Evolutionary conservation across 2,797 vertebrate species (phyloP).

Genomic region (Melanotaenia boesemani): DNA sequence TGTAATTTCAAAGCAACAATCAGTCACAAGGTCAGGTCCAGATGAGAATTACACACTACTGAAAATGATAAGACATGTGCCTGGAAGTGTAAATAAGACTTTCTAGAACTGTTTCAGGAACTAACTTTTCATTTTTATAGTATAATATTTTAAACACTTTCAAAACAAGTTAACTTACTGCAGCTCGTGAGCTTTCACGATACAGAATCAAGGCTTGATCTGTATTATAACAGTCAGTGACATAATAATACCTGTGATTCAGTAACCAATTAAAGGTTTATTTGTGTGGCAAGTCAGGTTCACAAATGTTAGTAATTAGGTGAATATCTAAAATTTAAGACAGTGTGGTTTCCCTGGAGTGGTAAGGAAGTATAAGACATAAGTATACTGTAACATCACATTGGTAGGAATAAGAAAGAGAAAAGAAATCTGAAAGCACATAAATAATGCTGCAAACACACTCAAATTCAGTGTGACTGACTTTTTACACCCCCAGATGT

Average conservation of each 20-base stretch:
- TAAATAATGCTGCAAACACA: too few relatives aligned
- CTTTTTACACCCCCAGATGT: too few relatives aligned
- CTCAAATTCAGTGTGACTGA: too few relatives aligned
- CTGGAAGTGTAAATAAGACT: not conserved
- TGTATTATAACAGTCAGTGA: conserved; percentile 30
- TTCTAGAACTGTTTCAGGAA: too few relatives aligned
- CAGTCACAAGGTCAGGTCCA: conserved; percentile 17
- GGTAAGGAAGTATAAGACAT: not conserved
- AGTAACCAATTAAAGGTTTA: conserved; percentile 26
- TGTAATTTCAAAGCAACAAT: conserved; percentile 23
- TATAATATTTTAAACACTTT: conserved; percentile 45
- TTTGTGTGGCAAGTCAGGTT: conserved; percentile 26
- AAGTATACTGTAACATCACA: not conserved
- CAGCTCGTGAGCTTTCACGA: conserved; percentile 12
- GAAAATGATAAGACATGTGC: conserved; percentile 28
- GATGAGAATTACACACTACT: conserved; percentile 22
- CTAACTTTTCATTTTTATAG: too few relatives aligned
- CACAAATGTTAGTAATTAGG: not conserved
- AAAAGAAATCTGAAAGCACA: too few relatives aligned
- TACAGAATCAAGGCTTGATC: conserved; percentile 44
- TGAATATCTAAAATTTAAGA: not conserved
- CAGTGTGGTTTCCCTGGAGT: not conserved
- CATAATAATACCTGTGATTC: conserved; percentile 38
- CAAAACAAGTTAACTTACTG: conserved; percentile 21
- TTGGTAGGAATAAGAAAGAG: too few relatives aligned